A percentile compares a stretch with the other conserved stretches of the same genome.
Conservation (phyloP, 2,113 vertebrate genomes). For the Dicentrarchus labrax region DNA sequence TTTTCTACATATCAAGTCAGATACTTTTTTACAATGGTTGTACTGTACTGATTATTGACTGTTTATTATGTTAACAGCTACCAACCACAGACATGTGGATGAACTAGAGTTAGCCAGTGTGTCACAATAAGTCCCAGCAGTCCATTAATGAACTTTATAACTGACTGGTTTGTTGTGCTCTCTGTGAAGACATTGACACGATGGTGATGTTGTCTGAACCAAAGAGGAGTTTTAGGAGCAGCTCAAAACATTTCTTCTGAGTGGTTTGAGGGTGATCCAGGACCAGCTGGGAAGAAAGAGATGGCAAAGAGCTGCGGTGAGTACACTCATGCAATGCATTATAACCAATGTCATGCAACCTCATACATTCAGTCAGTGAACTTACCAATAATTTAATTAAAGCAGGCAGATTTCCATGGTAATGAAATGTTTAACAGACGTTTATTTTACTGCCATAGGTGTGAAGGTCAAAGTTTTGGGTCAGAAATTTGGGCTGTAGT, state of each 20-base stretch:
- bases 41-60: conserved; percentile 1
- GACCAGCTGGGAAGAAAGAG: conserved; percentile 27
- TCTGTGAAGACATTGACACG: not conserved
- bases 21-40: not conserved
- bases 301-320: conserved; percentile 33
- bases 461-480: conserved; percentile 7
- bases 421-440: not conserved
- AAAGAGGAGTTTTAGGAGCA: conserved; percentile 32
- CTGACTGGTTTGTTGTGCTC: not conserved
- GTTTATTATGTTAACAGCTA: not conserved
- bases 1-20: not conserved
- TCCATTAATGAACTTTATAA: not conserved
- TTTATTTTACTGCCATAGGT: not conserved
- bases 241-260: conserved; percentile 58
- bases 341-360: conserved; percentile 8
- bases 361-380: conserved; percentile 1
- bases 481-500: conserved; percentile 2
- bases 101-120: not conserved
- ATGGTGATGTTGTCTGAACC: conserved; percentile 30
- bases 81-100: not conserved
- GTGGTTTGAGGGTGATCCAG: conserved; percentile 55
- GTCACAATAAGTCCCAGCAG: not conserved
- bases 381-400: not conserved
- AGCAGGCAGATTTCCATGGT: not conserved
- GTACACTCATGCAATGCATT: conserved; percentile 25